Evolutionary conservation across 2,888 invertebrate genomes (phyloP).

Genomic region (Cephus rjabovi): DNA sequence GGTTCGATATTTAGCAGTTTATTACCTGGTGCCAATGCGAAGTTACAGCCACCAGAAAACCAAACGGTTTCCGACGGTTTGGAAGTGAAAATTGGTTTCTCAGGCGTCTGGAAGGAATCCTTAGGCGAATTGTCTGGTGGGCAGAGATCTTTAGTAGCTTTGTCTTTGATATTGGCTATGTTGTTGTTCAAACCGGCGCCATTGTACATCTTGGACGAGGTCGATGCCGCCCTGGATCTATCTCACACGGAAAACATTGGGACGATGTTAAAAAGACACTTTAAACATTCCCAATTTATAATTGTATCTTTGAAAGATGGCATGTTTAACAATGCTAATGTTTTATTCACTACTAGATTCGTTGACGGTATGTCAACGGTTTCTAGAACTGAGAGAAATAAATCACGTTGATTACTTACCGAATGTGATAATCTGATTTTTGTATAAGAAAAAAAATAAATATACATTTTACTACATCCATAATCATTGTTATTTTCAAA

Average conservation of each 20-base stretch:
- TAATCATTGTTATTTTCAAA: neutral
- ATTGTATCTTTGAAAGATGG: conserved; percentile 98
- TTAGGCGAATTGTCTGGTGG: conserved; percentile 97
- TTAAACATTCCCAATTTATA: conserved; percentile 94
- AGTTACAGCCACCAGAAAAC: conserved; percentile 82
- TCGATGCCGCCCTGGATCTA: conserved; percentile 97
- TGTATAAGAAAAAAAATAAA: neutral
- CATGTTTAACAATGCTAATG: conserved; percentile 99
- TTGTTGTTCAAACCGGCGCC: conserved; percentile 97
- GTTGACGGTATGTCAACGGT: conserved; percentile 95
- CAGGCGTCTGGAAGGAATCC: conserved; percentile 95
- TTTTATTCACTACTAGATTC: conserved; percentile 93
- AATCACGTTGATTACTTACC: conserved; percentile 6
- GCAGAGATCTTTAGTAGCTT: conserved; percentile 94
- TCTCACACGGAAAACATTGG: conserved; percentile 99
- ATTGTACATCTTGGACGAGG: conserved; percentile 98
- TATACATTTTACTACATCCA: neutral
- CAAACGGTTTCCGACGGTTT: conserved; percentile 85
- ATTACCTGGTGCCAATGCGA: conserved; percentile 90
- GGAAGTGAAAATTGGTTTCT: conserved; percentile 92
- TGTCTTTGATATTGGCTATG: conserved; percentile 96
- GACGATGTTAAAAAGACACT: conserved; percentile 90
- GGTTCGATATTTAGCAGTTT: conserved; percentile 93
- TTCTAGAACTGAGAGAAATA: conserved; percentile 70
- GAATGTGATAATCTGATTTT: neutral